phyloP scores from a whole-genome alignment of 2,797 vertebrate genomes.

The Thaleichthys pacificus region DNA sequence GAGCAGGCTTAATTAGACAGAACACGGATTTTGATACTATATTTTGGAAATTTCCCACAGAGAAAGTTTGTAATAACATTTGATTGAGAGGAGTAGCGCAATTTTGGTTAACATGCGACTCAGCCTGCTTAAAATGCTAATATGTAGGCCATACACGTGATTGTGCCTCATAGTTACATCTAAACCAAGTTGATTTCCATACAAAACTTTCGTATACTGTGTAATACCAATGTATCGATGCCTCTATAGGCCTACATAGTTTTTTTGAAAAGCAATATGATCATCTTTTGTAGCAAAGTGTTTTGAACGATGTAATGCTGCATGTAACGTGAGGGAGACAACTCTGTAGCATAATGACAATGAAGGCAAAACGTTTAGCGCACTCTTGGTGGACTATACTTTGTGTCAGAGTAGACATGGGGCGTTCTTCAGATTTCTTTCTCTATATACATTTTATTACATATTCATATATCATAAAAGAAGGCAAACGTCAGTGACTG shows the following conservation, averaged over 20 bases:
- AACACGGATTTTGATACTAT: constrained; percentile 63
- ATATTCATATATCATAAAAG: constrained; percentile 75
- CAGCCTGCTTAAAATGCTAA: constrained; percentile 51
- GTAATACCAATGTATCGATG: constrained; percentile 62
- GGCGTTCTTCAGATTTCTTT: constrained; percentile 63
- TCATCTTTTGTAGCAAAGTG: constrained; percentile 73
- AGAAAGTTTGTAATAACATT: constrained; percentile 46
- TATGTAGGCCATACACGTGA: constrained; percentile 49
- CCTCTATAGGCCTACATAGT: constrained; percentile 65
- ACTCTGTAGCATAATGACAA: constrained; percentile 80
- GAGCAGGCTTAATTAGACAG: constrained; percentile 58
- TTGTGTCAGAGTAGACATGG: constrained; percentile 53
- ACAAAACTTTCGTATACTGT: constrained; percentile 41
- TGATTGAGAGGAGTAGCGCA: constrained; percentile 48
- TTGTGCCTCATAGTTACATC: constrained; percentile 59
- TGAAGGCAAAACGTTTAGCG: constrained; percentile 66
- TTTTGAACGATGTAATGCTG: constrained; percentile 72
- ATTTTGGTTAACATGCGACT: constrained; percentile 48
- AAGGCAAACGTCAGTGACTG: constrained; percentile 78
- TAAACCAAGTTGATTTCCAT: constrained; percentile 37
- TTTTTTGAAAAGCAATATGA: constrained; percentile 80
- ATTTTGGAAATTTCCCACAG: constrained; percentile 40
- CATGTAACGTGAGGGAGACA: constrained; percentile 71
- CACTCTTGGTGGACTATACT: constrained; percentile 57
- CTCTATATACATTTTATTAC: constrained; percentile 74